Evolutionary conservation across 2,888 invertebrate genomes (phyloP).

Genomic region (Harpalus rufipes): DNA sequence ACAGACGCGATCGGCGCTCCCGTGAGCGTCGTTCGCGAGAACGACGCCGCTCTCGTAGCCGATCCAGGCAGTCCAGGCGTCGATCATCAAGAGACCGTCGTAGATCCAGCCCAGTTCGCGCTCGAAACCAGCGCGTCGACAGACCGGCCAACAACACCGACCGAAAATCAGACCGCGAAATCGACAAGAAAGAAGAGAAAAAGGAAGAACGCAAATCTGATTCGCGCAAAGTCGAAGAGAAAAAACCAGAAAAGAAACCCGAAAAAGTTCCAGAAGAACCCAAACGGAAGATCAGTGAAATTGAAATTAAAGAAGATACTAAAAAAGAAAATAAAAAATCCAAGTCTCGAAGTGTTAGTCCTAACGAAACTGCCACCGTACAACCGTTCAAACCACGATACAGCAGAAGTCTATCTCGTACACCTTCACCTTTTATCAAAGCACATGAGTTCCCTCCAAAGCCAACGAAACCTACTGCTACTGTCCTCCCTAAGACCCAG

Average conservation of each 20-base stretch:
- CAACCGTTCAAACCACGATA: conserved; percentile 79
- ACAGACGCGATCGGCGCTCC: conserved; percentile 72
- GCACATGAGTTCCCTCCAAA: conserved; percentile 81
- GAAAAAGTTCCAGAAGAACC: conserved; percentile 71
- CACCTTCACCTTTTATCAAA: conserved; percentile 91
- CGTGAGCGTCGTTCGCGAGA: conserved; percentile 75
- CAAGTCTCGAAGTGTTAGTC: conserved; percentile 75
- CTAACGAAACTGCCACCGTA: conserved; percentile 71
- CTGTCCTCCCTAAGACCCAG: conserved; percentile 72
- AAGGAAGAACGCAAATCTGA: conserved; percentile 72
- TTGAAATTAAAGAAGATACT: conserved; percentile 68
- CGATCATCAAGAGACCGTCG: conserved; percentile 74
- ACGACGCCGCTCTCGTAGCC: conserved; percentile 71
- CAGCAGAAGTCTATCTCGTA: conserved; percentile 89
- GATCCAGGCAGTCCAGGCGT: conserved; percentile 73
- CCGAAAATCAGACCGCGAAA: conserved; percentile 67
- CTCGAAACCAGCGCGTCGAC: conserved; percentile 71
- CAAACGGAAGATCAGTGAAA: conserved; percentile 73
- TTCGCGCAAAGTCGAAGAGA: conserved; percentile 70
- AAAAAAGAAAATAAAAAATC: conserved; percentile 73
- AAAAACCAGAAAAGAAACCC: conserved; percentile 68
- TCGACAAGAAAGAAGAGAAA: conserved; percentile 70
- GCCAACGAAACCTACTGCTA: conserved; percentile 74
- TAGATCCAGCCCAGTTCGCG: conserved; percentile 72
- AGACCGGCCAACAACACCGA: conserved; percentile 68